Percentiles rank a stretch among this genome's conserved stretches.
phyloP scores from a whole-genome alignment of 2,888 invertebrate genomes.

The Theretra japonica region DNA sequence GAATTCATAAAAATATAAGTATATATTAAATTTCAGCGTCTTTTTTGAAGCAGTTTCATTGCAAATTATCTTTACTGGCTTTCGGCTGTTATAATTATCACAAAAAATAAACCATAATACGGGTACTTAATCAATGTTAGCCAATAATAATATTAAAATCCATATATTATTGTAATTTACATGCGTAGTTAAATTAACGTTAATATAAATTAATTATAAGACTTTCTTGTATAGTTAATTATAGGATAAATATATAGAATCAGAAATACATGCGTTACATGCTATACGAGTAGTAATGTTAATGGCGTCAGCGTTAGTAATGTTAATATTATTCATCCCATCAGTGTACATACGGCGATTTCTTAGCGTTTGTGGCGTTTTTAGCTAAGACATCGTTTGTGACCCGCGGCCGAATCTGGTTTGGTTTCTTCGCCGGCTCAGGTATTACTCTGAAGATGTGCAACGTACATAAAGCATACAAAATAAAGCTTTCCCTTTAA shows the following conservation, averaged over 20 bases:
- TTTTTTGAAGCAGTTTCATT: too few species aligned
- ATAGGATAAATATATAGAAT: not conserved
- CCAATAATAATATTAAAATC: too few species aligned
- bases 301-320: constrained; percentile 33
- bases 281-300: constrained; percentile 7
- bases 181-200: not conserved
- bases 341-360: constrained; percentile 69
- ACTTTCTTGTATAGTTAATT: not conserved
- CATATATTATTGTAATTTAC: not conserved
- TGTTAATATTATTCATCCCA: constrained; percentile 47
- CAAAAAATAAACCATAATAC: too few species aligned
- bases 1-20: too few species aligned
- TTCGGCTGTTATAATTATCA: too few species aligned
- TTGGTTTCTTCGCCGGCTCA: constrained; percentile 65
- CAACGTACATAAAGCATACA: constrained; percentile 35
- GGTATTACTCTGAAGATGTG: constrained; percentile 71
- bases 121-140: too few species aligned
- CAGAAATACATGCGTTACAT: constrained; percentile 23
- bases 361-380: constrained; percentile 64
- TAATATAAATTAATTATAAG: not conserved
- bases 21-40: too few species aligned
- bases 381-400: constrained; percentile 62
- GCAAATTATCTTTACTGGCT: too few species aligned
- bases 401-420: constrained; percentile 55
- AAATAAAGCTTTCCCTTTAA: constrained; percentile 19